Percentiles rank a stretch among this genome's conserved stretches.
These are phyloP conservation scores for Ophion obscuratus DNA, from an alignment of 2,888 invertebrate species.

Conservation along the genomic window DNA sequence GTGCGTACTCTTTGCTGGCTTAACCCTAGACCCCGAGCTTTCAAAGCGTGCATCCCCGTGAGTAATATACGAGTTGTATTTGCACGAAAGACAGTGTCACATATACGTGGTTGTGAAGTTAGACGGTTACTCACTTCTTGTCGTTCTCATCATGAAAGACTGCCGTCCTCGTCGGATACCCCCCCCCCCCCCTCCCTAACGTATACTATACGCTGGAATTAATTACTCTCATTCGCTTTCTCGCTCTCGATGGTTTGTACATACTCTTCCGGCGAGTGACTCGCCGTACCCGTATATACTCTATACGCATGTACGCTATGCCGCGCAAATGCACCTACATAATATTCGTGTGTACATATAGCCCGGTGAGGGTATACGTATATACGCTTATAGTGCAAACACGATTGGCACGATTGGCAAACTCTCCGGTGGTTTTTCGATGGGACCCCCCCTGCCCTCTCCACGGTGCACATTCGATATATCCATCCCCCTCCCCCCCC, in stretches of 20 bases:
- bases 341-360: slow-evolving; percentile 16
- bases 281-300: neutral
- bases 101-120: slow-evolving; percentile 12
- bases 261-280: too few relatives aligned
- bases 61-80: slow-evolving; percentile 45
- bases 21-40: slow-evolving; percentile 32
- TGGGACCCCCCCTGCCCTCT: slow-evolving; percentile 31
- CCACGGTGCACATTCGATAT: slow-evolving; percentile 3
- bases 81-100: slow-evolving; percentile 30
- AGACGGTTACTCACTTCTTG: slow-evolving; percentile 48
- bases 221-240: slow-evolving; percentile 45
- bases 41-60: slow-evolving; percentile 45
- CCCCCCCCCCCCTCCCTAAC: too few relatives aligned
- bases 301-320: slow-evolving; percentile 8
- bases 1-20: too few relatives aligned
- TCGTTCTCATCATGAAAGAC: slow-evolving; percentile 56
- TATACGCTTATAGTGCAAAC: slow-evolving; percentile 10
- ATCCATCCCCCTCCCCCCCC: neutral
- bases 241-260: slow-evolving; percentile 20
- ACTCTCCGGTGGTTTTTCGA: slow-evolving; percentile 64
- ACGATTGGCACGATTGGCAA: slow-evolving; percentile 56
- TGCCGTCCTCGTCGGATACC: slow-evolving; percentile 39
- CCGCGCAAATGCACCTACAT: slow-evolving; percentile 26
- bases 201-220: slow-evolving; percentile 53
- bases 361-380: slow-evolving; percentile 2